Base-by-base conservation (phyloP, 2,113 vertebrate species). In the Neogale vison region DNA sequence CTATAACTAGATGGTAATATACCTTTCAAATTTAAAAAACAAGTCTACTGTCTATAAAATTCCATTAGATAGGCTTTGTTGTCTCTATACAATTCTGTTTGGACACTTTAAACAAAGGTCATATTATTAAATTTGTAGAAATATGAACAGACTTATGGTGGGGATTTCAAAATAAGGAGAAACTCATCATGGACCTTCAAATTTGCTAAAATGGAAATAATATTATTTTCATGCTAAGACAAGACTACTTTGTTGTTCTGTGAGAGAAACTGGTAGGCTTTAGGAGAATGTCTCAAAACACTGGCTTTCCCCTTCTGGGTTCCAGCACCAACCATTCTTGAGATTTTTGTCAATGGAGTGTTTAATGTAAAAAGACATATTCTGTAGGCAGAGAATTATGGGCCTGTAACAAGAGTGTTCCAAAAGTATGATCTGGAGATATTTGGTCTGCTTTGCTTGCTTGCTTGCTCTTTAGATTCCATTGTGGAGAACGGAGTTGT, bases 1-100 rank as follows among this genome's bases (percentile, higher is more conserved):
- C 89, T 82, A 39, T 93, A 85, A 63, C n/a, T 82, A 84, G 52
- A 42, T 79, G 94, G 72, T 79, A 95, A 88, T 77, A 89, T 47
- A 87, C 12, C 52, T 90, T 93, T 74, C 80, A 96, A 82, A 86
- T 88, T 63, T 96, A 55, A 92, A 94, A 94, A 93, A 76, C 34
- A 94, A 39, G 79, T 92, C 52, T 79, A 71, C 59, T 88, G 8
- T 11, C 17, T 96, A 29, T 69, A 97, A 97, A 90, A 79, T 61
- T 90, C 42, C 89, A 87, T 47, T 88, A 93, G 61, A 20, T 69
- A 93, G 23, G 12, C 95, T 85, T 84, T 61, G 17, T 29, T 79
- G 4, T 71, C 34, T 39, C 67, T 91, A 84, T 31, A 69, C 1
- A 74, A 76, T 77, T 83, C 42, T 88, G 2, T 65, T 71, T 88